Conservation (phyloP, 2,888 invertebrate species). For the Trissoscelio sp. region DNA sequence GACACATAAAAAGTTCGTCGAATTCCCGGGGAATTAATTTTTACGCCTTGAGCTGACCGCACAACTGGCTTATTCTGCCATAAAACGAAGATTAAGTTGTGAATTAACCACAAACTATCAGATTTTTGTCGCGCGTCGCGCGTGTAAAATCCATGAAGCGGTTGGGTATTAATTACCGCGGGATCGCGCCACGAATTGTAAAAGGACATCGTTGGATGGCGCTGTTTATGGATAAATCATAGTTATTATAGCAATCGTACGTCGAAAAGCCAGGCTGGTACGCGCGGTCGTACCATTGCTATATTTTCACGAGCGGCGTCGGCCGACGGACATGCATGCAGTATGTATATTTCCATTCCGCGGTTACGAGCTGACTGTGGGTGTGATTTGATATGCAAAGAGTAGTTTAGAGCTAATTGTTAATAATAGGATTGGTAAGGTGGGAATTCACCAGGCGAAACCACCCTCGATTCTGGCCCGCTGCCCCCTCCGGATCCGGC, state of each 20-base stretch:
- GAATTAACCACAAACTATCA: constrained; percentile 66
- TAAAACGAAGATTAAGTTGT: constrained; percentile 66
- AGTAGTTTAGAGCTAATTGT: constrained; percentile 83
- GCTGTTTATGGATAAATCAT: constrained; percentile 68
- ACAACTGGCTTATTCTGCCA: constrained; percentile 31
- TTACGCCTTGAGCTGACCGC: constrained; percentile 45
- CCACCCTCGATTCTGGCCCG: constrained; percentile 59
- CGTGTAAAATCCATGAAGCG: constrained; percentile 65
- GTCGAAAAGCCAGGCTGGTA: constrained; percentile 65
- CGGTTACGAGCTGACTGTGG: constrained; percentile 80
- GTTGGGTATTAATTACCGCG: constrained; percentile 62
- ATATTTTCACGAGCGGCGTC: constrained; percentile 77
- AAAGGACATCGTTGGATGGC: constrained; percentile 54
- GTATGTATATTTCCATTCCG: constrained; percentile 84
- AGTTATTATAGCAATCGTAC: constrained; percentile 67
- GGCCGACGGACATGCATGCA: constrained; percentile 80
- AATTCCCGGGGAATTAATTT: constrained; percentile 52
- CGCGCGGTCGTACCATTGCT: constrained; percentile 63
- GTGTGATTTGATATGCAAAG: constrained; percentile 83
- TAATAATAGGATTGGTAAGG: constrained; percentile 84
- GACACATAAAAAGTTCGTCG: constrained; percentile 20
- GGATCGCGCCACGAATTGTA: constrained; percentile 58
- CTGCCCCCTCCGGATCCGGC: constrained; percentile 66
- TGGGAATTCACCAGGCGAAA: constrained; percentile 81
- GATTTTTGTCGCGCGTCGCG: constrained; percentile 56